Conservation (phyloP, 2,797 vertebrate genomes). For the Sternarchorhynchus goeldii region DNA sequence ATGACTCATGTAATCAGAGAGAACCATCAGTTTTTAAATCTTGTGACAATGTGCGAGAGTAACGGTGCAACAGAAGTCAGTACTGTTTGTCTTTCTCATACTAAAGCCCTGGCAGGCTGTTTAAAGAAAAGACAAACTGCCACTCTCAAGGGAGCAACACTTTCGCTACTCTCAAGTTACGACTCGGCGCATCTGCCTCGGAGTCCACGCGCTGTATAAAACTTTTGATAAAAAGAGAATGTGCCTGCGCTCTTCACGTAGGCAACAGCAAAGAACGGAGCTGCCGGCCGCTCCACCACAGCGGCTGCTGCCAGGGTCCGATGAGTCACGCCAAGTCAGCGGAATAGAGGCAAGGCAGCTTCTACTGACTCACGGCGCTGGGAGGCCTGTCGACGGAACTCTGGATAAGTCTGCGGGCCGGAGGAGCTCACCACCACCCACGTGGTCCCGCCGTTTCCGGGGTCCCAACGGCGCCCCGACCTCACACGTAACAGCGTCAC, state of each 20-base stretch:
- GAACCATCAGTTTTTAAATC: too few relatives aligned
- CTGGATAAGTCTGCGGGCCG: not conserved
- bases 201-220: not conserved
- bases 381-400: not conserved
- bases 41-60: too few relatives aligned
- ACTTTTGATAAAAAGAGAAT: constrained; percentile 17
- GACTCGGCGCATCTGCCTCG: not conserved
- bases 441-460: not conserved
- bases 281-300: not conserved
- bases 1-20: too few relatives aligned
- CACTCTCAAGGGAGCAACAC: not conserved
- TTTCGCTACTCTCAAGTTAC: not conserved
- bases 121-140: too few relatives aligned
- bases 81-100: too few relatives aligned
- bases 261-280: constrained; percentile 18
- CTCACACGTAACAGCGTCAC: too few relatives aligned
- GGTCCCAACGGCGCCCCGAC: not conserved
- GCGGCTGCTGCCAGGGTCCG: not conserved
- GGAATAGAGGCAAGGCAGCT: constrained; percentile 1
- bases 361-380: constrained; percentile 11
- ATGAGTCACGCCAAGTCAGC: constrained; percentile 16
- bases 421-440: not conserved
- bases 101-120: too few relatives aligned
- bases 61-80: too few relatives aligned
- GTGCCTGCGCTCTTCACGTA: not conserved